A percentile compares a stretch with the other conserved stretches of the same genome.
Conservation (phyloP, 2,113 vertebrate genomes). For the Phrynocephalus versicolor region DNA sequence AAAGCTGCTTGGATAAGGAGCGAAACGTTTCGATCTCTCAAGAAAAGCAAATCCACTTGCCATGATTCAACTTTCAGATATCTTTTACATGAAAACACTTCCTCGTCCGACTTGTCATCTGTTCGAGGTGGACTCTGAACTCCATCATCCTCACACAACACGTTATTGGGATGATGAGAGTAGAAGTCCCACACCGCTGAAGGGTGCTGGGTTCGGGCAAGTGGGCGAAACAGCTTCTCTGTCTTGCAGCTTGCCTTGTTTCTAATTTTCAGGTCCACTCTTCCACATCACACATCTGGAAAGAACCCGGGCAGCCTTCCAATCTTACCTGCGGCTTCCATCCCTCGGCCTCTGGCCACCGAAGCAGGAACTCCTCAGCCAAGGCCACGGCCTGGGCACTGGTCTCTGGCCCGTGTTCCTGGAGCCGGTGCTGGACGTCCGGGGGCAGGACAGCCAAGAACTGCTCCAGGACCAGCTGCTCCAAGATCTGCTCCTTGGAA, state of each 20-base stretch:
- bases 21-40: too few relatives aligned
- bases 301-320: background rate
- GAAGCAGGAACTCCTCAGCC: background rate
- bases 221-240: background rate
- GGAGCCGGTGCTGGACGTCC: background rate
- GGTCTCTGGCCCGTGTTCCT: background rate
- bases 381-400: constrained; percentile 1
- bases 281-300: background rate
- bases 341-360: background rate
- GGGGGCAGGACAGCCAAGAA: background rate
- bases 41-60: too few relatives aligned
- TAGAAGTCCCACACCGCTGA: background rate
- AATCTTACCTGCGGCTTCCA: background rate
- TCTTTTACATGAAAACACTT: too few relatives aligned
- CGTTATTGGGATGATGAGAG: background rate
- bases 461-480: constrained; percentile 9
- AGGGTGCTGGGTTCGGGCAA: background rate
- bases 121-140: too few relatives aligned
- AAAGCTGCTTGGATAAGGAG: too few relatives aligned
- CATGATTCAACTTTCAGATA: too few relatives aligned
- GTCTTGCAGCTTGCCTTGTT: background rate
- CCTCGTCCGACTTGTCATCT: too few relatives aligned
- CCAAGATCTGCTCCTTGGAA: constrained; percentile 12
- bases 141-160: too few relatives aligned
- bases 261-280: background rate